Conservation (phyloP, 2,797 vertebrate genomes). For the Nothura maculosa region DNA sequence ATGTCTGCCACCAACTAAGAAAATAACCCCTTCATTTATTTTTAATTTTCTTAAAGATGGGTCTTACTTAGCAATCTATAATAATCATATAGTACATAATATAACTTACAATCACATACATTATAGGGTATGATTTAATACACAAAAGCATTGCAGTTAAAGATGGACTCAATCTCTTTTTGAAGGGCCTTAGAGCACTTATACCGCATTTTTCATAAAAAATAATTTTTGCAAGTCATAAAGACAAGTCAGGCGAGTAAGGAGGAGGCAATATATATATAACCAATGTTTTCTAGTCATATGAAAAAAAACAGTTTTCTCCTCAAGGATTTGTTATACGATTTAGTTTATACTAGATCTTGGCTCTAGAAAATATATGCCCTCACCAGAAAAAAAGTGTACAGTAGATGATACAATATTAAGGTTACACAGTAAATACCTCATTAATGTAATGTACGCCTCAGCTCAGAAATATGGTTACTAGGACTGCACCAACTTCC, state of each 20-base stretch:
- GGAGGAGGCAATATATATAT: neutral
- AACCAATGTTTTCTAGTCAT: neutral
- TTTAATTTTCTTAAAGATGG: constrained; percentile 26
- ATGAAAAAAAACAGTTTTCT: neutral
- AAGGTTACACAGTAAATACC: neutral
- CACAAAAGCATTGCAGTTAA: neutral
- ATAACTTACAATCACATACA: neutral
- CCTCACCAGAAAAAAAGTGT: neutral
- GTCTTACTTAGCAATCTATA: constrained; percentile 28
- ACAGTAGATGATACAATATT: neutral
- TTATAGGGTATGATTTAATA: neutral
- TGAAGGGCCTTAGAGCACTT: neutral
- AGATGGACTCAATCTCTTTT: neutral
- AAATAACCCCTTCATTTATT: constrained; percentile 59
- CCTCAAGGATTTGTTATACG: neutral
- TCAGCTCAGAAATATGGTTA: neutral
- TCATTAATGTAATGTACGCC: neutral
- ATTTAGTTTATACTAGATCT: neutral
- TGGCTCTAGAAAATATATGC: neutral
- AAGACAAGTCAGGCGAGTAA: neutral
- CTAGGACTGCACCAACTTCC: neutral
- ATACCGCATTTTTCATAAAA: neutral
- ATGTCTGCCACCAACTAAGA: constrained; percentile 52
- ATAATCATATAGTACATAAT: constrained; percentile 17
- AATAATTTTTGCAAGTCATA: neutral